A percentile compares a stretch with the other conserved stretches of the same genome.
These are phyloP conservation scores for Artibeus jamaicensis DNA, from an alignment of 2,797 vertebrate species.

Conservation along the genomic window DNA sequence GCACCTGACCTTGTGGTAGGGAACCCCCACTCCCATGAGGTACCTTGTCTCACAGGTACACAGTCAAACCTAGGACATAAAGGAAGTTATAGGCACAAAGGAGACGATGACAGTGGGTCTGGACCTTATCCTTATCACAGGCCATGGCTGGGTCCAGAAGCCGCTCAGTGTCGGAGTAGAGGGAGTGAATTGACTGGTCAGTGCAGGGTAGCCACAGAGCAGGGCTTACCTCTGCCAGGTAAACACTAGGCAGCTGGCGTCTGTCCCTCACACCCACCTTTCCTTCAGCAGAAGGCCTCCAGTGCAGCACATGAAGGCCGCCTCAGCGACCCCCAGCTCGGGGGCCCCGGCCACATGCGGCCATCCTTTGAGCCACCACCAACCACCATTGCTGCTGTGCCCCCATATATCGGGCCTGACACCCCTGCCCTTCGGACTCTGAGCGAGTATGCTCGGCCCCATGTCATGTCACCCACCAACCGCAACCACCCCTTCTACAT, in stretches of 20 bases:
- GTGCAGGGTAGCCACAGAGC: neutral
- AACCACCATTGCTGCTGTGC: conserved; percentile 96
- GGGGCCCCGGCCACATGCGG: conserved; percentile 92
- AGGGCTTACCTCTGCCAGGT: neutral
- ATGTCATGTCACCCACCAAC: conserved; percentile 99
- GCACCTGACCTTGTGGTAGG: neutral
- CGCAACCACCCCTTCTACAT: conserved; percentile 99
- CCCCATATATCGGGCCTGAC: conserved; percentile 97
- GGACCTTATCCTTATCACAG: neutral
- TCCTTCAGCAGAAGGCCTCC: conserved; percentile 91
- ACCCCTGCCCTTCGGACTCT: conserved; percentile 96
- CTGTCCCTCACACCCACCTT: neutral
- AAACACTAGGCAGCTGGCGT: accelerated
- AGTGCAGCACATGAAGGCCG: conserved; percentile 94
- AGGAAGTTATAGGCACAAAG: neutral
- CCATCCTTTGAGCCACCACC: conserved; percentile 92
- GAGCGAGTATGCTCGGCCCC: conserved; percentile 97
- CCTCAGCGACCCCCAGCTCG: conserved; percentile 91
- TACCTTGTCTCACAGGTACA: neutral
- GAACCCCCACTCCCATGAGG: neutral
- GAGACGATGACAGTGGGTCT: neutral
- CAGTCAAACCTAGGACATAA: accelerated
- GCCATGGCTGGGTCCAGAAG: neutral
- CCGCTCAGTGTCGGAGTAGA: neutral
- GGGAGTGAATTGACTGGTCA: too few species aligned